Evolutionary conservation across 2,113 vertebrate species (phyloP).

Genomic region (Cariama cristata): DNA sequence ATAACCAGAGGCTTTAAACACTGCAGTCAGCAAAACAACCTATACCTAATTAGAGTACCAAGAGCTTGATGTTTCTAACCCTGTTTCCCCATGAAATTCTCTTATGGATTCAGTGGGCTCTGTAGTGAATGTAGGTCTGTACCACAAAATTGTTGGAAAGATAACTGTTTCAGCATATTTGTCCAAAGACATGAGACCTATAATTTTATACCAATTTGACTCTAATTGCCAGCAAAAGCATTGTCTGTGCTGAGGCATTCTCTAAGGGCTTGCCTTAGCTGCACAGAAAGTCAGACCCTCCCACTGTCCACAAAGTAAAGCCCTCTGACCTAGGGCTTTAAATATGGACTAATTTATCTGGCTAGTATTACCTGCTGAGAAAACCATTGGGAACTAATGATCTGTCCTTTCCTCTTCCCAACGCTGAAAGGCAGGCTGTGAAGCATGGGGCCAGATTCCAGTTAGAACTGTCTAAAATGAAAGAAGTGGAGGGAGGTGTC

Average conservation of each 20-base stretch:
- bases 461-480: neutral
- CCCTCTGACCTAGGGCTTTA: conserved; percentile 49
- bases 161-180: conserved; percentile 29
- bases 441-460: neutral
- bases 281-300: conserved; percentile 18
- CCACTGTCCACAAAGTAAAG: conserved; percentile 16
- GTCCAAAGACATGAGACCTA: neutral
- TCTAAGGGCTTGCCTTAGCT: neutral
- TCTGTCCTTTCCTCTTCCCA: conserved; percentile 25
- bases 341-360: conserved; percentile 44
- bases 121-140: neutral
- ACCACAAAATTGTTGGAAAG: conserved; percentile 45
- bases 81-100: conserved; percentile 7
- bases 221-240: conserved; percentile 53
- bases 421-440: neutral
- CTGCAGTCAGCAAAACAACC: neutral
- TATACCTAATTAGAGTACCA: neutral
- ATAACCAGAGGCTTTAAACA: neutral
- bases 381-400: conserved; percentile 47
- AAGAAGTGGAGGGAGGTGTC: neutral
- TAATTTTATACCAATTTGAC: conserved; percentile 55
- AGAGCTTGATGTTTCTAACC: neutral
- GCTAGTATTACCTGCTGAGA: conserved; percentile 43
- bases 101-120: neutral
- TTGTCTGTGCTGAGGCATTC: neutral